Conservation (phyloP, 2,797 vertebrate species). For the Amblyraja radiata region DNA sequence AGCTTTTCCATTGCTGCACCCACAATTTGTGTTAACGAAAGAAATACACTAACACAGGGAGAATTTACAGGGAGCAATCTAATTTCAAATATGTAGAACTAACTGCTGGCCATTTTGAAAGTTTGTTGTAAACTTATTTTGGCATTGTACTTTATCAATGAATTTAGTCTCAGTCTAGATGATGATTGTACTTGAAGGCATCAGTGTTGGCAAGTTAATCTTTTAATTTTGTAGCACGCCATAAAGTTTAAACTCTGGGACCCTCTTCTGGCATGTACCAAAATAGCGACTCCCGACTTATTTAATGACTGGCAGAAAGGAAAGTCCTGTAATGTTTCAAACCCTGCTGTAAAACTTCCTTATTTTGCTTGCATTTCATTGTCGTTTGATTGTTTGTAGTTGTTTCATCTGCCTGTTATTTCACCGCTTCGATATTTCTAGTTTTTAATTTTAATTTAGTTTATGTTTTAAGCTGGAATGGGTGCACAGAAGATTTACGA, state of each 20-base stretch:
- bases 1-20: neutral
- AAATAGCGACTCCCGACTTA: neutral
- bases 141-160: neutral
- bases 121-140: conserved; percentile 4
- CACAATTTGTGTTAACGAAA: neutral
- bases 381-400: neutral
- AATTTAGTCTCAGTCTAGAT: neutral
- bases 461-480: too few relatives aligned
- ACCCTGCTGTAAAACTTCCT: neutral
- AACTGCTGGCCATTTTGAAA: neutral
- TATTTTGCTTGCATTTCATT: neutral
- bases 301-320: too few relatives aligned
- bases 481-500: too few relatives aligned
- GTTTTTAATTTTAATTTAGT: neutral
- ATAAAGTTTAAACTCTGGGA: neutral
- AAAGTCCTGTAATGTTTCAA: too few relatives aligned
- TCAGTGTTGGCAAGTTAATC: neutral
- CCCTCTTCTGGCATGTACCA: neutral
- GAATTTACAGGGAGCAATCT: neutral
- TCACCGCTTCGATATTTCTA: neutral
- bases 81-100: neutral
- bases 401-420: neutral
- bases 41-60: neutral
- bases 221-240: neutral
- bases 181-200: neutral